These are phyloP conservation scores for Temnothorax ravouxi DNA, from an alignment of 2,888 invertebrate species.

Conservation along the genomic window DNA sequence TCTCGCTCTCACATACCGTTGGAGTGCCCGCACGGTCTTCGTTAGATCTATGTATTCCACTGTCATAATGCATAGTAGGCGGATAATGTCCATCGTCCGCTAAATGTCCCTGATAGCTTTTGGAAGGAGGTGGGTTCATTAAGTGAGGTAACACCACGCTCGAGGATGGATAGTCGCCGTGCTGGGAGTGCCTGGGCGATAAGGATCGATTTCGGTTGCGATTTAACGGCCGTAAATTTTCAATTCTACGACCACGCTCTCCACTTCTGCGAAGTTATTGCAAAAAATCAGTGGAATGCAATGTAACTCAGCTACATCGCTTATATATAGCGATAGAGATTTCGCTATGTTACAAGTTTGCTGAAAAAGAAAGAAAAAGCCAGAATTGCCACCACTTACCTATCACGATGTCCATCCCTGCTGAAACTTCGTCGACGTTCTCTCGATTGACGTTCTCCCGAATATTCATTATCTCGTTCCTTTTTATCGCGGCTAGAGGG, in stretches of 20 bases:
- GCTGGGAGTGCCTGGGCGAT: constrained; percentile 83
- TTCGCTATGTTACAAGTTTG: too few relatives aligned
- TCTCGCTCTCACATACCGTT: constrained; percentile 86
- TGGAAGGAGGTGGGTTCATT: constrained; percentile 80
- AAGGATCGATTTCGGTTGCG: constrained; percentile 82
- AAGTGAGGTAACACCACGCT: constrained; percentile 77
- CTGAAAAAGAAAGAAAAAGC: too few relatives aligned
- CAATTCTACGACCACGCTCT: constrained; percentile 81
- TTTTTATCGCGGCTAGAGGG: constrained; percentile 75
- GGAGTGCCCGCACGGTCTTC: constrained; percentile 92
- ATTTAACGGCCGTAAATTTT: constrained; percentile 80
- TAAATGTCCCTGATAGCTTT: constrained; percentile 83
- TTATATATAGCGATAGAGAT: too few relatives aligned
- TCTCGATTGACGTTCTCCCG: constrained; percentile 80
- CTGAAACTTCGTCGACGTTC: constrained; percentile 84
- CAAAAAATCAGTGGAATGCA: too few relatives aligned
- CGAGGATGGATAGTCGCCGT: constrained; percentile 80
- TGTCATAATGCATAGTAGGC: constrained; percentile 83
- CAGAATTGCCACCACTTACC: constrained; percentile 69
- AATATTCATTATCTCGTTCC: constrained; percentile 80
- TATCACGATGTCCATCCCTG: constrained; percentile 83
- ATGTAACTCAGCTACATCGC: too few relatives aligned
- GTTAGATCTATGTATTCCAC: constrained; percentile 82
- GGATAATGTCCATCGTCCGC: constrained; percentile 82
- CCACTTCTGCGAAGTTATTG: constrained; percentile 72